phyloP scores from a whole-genome alignment of 2,888 invertebrate genomes.

The Amaurobius ferox region DNA sequence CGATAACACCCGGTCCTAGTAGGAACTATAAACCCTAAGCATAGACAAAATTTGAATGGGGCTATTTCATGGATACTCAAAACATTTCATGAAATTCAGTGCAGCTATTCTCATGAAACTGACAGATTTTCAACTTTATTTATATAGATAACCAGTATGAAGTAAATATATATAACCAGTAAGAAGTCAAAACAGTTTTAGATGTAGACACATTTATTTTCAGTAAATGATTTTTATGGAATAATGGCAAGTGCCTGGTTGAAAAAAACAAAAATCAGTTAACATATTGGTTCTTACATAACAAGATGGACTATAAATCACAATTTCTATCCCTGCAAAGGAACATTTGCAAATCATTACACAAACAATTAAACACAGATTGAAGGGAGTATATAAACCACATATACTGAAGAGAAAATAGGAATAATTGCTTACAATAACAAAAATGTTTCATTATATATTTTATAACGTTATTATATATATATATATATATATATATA shows the following conservation, averaged over 20 bases:
- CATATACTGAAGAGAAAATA: background rate
- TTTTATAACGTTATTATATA: too few species aligned
- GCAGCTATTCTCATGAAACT: too few species aligned
- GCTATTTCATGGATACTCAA: too few species aligned
- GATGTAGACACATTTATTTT: constrained; percentile 2
- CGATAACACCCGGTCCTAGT: too few species aligned
- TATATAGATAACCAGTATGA: too few species aligned
- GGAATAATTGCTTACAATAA: background rate
- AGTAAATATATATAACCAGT: too few species aligned
- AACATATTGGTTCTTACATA: background rate
- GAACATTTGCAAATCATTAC: background rate
- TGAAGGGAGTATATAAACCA: background rate
- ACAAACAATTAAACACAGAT: background rate
- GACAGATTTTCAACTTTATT: too few species aligned
- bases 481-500: too few species aligned
- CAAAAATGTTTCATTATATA: too few species aligned
- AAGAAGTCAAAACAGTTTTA: background rate
- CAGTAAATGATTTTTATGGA: background rate
- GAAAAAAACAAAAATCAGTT: background rate
- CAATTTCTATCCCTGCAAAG: background rate
- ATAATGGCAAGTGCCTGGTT: constrained; percentile 12
- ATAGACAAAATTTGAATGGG: too few species aligned
- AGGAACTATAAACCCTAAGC: too few species aligned
- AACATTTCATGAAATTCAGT: too few species aligned
- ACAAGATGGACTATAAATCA: background rate